These are phyloP conservation scores for Priapulus caudatus DNA, from an alignment of 2,888 invertebrate genomes.

Conservation along the genomic window DNA sequence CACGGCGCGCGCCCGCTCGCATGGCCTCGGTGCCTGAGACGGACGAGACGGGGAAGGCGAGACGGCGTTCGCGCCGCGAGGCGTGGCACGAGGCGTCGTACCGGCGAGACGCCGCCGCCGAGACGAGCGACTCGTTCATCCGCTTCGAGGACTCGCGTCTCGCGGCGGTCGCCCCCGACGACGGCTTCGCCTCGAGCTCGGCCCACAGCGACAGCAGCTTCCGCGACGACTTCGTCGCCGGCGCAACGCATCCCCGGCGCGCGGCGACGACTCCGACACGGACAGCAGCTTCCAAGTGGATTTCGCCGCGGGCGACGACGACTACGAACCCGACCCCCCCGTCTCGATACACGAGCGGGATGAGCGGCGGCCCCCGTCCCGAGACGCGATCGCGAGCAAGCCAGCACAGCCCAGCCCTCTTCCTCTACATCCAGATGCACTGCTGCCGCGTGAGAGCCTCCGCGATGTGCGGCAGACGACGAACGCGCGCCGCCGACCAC, in stretches of 20 bases:
- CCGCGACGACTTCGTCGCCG: neutral
- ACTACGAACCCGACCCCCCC: no score
- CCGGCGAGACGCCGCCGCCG: neutral
- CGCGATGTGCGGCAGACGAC: conserved; percentile 67
- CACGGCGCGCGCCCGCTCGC: conserved; percentile 16
- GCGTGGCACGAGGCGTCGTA: neutral
- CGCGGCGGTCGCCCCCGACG: conserved; percentile 7
- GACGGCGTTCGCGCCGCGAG: no score
- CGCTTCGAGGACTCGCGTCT: conserved; percentile 41
- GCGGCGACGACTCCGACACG: neutral
- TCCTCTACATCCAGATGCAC: conserved; percentile 96
- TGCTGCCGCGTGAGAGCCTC: conserved; percentile 73
- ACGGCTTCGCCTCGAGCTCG: neutral
- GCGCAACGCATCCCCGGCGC: neutral
- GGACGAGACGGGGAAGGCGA: no score
- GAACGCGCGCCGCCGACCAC: no score
- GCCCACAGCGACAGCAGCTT: neutral
- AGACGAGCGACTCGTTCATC: conserved; percentile 44
- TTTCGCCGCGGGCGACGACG: no score
- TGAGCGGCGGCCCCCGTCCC: neutral
- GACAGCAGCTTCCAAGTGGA: neutral
- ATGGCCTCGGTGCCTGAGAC: neutral
- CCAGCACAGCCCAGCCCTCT: no score
- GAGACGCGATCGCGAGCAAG: no score
- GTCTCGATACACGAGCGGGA: no score